Evolutionary conservation across 1,140 invertebrate species (phyloP).

Genomic region (Formica selysi): DNA sequence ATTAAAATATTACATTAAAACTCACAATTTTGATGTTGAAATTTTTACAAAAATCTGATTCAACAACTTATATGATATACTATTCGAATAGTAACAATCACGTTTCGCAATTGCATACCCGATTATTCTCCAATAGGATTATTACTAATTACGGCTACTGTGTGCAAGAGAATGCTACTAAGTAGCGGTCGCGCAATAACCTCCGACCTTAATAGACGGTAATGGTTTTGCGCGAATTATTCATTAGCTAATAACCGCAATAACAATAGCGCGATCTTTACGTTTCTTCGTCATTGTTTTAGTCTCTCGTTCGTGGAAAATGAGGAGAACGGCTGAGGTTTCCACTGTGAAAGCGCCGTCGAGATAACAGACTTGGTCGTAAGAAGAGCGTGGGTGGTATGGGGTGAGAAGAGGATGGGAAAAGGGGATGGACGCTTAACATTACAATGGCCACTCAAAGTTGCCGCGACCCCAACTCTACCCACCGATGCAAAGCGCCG

Average conservation of each 20-base stretch:
- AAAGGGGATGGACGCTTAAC: constrained; percentile 72
- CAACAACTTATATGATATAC: background rate
- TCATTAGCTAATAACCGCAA: constrained; percentile 57
- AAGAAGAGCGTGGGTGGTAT: constrained; percentile 49
- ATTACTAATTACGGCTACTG: constrained; percentile 42
- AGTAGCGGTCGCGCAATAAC: constrained; percentile 52
- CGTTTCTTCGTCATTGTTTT: constrained; percentile 56
- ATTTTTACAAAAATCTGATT: constrained; percentile 6
- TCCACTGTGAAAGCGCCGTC: constrained; percentile 46
- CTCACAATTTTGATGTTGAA: background rate
- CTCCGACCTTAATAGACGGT: constrained; percentile 58
- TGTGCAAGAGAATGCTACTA: constrained; percentile 44
- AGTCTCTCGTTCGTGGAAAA: constrained; percentile 50
- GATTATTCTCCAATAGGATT: constrained; percentile 57
- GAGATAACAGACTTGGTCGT: constrained; percentile 60
- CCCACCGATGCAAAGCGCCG: constrained; percentile 70
- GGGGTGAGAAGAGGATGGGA: constrained; percentile 11
- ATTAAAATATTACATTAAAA: background rate
- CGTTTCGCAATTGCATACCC: constrained; percentile 39
- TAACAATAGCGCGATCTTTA: constrained; percentile 61
- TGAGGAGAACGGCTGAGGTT: constrained; percentile 37
- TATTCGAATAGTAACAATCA: constrained; percentile 22
- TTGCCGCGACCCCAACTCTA: constrained; percentile 44
- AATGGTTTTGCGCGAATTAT: constrained; percentile 60
- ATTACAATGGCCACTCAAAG: constrained; percentile 78